Evolutionary conservation across 2,888 invertebrate genomes (phyloP).

Genomic region (Tenthredo notha): DNA sequence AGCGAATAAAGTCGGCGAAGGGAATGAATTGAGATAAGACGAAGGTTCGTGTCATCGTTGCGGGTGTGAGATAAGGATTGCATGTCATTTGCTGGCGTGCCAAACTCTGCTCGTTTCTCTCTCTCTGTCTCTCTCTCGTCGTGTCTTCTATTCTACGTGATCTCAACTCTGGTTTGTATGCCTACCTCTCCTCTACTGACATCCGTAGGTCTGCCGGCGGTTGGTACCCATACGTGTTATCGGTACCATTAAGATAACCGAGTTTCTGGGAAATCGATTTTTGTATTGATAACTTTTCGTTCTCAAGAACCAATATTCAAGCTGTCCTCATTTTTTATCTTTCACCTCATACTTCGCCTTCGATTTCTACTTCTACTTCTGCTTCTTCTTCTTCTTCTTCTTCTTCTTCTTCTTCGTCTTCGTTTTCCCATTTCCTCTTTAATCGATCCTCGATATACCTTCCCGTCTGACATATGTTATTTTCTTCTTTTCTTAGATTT

Average conservation of each 20-base stretch:
- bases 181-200: conserved; percentile 7
- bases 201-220: conserved; percentile 18
- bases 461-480: neutral
- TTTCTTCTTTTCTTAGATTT: neutral
- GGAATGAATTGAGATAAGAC: conserved; percentile 5
- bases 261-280: conserved; percentile 52
- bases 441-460: conserved; percentile 2
- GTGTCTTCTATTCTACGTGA: conserved; percentile 20
- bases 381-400: neutral
- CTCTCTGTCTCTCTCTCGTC: conserved; percentile 30
- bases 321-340: conserved; percentile 36
- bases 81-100: conserved; percentile 40
- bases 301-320: conserved; percentile 39
- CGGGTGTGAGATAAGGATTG: conserved; percentile 33
- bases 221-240: conserved; percentile 44
- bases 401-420: neutral
- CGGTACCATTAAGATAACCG: conserved; percentile 55
- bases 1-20: neutral
- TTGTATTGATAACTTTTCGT: conserved; percentile 50
- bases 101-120: neutral
- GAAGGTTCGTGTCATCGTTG: conserved; percentile 31
- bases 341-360: neutral
- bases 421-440: neutral
- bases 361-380: neutral
- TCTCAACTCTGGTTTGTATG: conserved; percentile 6